Percentiles rank a stretch among this genome's conserved stretches.
phyloP scores from a whole-genome alignment of 2,113 vertebrate species.

The Pedionomus torquatus region DNA sequence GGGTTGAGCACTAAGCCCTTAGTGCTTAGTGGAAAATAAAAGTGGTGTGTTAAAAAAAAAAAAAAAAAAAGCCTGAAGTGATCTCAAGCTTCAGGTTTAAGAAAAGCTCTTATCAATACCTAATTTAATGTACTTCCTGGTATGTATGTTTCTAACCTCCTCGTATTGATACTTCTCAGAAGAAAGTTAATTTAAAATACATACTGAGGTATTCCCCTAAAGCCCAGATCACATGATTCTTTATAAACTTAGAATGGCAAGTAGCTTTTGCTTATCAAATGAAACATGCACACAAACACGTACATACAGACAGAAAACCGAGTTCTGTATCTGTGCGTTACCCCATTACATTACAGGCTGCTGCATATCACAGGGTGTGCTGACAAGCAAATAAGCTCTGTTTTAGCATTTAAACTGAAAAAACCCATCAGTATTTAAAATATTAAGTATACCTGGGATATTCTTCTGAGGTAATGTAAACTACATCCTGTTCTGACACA shows the following conservation, averaged over 20 bases:
- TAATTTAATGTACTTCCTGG: background rate
- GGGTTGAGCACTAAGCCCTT: background rate
- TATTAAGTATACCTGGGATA: constrained; percentile 86
- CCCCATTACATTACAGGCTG: background rate
- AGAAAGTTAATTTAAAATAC: background rate
- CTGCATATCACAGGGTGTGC: background rate
- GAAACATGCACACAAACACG: background rate
- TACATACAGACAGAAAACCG: background rate
- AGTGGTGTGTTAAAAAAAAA: background rate
- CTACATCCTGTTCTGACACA: constrained; percentile 88
- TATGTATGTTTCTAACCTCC: background rate
- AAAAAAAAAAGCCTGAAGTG: background rate
- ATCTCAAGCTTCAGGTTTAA: background rate
- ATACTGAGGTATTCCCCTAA: background rate
- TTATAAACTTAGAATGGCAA: background rate
- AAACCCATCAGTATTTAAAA: background rate
- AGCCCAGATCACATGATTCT: background rate
- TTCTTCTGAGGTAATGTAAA: constrained; percentile 92
- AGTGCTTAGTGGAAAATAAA: background rate
- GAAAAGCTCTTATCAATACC: background rate
- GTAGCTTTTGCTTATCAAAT: background rate
- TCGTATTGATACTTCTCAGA: background rate
- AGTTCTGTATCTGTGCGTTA: background rate
- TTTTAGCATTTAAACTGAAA: background rate
- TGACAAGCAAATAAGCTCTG: background rate